These are phyloP conservation scores for Eueides isabella DNA, from an alignment of 1,140 invertebrate genomes.

Conservation along the genomic window DNA sequence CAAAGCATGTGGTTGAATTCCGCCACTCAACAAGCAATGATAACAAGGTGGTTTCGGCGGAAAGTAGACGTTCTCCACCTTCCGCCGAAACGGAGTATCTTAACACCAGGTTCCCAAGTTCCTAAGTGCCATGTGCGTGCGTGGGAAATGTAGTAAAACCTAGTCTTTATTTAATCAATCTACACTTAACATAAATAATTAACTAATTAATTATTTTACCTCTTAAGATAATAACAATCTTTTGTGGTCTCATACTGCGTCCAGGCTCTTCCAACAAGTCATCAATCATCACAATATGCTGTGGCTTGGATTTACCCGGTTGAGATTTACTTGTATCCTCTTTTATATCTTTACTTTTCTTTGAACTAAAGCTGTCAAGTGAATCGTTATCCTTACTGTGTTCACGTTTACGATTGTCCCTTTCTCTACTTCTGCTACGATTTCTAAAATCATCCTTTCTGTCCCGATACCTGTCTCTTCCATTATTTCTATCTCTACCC, in stretches of 20 bases:
- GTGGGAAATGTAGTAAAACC: too few relatives aligned
- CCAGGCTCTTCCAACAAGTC: slow-evolving; percentile 91
- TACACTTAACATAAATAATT: too few relatives aligned
- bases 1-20: too few relatives aligned
- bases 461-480: slow-evolving; percentile 32
- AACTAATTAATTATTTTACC: slow-evolving; percentile 83
- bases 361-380: slow-evolving; percentile 42
- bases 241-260: slow-evolving; percentile 88
- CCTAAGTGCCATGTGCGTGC: too few relatives aligned
- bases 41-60: too few relatives aligned
- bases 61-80: too few relatives aligned
- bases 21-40: too few relatives aligned
- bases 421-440: slow-evolving; percentile 54
- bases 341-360: slow-evolving; percentile 50
- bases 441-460: slow-evolving; percentile 54
- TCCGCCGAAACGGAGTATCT: too few relatives aligned
- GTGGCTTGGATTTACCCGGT: slow-evolving; percentile 45
- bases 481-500: slow-evolving; percentile 13
- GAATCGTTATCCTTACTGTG: slow-evolving; percentile 57
- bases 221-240: slow-evolving; percentile 94
- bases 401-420: slow-evolving; percentile 63
- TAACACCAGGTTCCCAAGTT: too few relatives aligned
- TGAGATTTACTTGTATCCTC: slow-evolving; percentile 24
- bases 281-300: slow-evolving; percentile 87
- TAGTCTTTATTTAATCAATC: too few relatives aligned